Conservation (phyloP, 2,888 invertebrate species). For the Heliconius hortense region DNA sequence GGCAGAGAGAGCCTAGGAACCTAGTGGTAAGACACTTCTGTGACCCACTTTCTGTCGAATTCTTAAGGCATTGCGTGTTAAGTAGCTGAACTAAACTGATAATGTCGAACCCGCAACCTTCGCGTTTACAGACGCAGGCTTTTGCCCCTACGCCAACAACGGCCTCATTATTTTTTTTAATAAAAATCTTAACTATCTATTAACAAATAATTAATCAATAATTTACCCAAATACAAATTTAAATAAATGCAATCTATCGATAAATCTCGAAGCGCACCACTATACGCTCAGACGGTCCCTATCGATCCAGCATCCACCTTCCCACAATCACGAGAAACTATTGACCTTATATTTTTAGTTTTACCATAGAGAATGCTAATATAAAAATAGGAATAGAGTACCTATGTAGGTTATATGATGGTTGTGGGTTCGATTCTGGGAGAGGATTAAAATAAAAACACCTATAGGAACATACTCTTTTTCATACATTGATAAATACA, state of each 20-base stretch:
- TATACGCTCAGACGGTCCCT: slow-evolving; percentile 65
- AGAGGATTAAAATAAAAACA: background rate
- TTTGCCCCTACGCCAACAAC: background rate
- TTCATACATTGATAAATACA: too few relatives aligned
- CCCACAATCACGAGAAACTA: slow-evolving; percentile 54
- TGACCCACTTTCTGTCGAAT: too few relatives aligned
- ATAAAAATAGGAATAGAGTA: background rate
- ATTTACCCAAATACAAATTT: background rate
- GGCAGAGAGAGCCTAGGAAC: background rate
- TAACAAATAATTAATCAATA: too few relatives aligned
- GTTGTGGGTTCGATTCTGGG: background rate
- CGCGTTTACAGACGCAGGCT: background rate
- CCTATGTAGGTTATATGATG: background rate
- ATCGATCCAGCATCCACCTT: slow-evolving; percentile 75
- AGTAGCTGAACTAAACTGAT: too few relatives aligned
- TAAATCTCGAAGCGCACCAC: slow-evolving; percentile 52
- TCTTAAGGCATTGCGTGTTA: too few relatives aligned
- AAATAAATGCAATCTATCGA: slow-evolving; percentile 46
- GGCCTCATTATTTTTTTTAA: background rate
- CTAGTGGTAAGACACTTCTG: too few relatives aligned
- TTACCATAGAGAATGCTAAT: background rate
- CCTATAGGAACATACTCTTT: background rate
- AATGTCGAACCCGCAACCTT: background rate
- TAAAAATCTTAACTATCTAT: too few relatives aligned
- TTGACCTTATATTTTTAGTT: slow-evolving; percentile 53